Percentiles rank a stretch among this genome's conserved stretches.
Conservation (phyloP, 2,888 invertebrate genomes). For the Anthoptus insignis region DNA sequence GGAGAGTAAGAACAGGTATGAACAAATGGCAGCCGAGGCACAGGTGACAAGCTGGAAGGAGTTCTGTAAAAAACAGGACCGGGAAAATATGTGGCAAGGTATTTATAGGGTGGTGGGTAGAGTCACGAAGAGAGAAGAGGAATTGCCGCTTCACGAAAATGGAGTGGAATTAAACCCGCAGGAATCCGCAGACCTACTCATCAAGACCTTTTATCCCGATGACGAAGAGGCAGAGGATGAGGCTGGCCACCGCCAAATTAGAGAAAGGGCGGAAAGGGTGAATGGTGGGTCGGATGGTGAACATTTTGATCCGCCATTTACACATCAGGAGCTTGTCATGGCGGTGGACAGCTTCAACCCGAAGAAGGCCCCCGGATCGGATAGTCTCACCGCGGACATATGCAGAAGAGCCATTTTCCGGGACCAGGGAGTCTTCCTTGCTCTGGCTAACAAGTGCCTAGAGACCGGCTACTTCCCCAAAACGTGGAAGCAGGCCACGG, state of each 20-base stretch:
- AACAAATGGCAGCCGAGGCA: no score
- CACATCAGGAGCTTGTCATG: not conserved
- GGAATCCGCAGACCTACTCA: slow-evolving; percentile 20
- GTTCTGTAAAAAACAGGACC: slow-evolving; percentile 5
- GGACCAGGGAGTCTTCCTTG: not conserved
- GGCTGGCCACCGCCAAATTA: slow-evolving; percentile 8
- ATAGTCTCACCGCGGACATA: slow-evolving; percentile 27
- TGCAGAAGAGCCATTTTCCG: slow-evolving; percentile 1
- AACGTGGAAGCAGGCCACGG: not conserved
- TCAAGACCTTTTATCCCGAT: slow-evolving; percentile 24
- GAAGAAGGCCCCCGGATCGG: slow-evolving; percentile 33
- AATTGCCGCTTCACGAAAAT: slow-evolving; percentile 8
- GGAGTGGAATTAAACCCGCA: slow-evolving; percentile 15
- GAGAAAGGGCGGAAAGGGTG: not conserved
- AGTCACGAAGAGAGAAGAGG: slow-evolving; percentile 17
- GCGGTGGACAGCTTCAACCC: slow-evolving; percentile 25
- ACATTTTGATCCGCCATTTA: not conserved
- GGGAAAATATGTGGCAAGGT: slow-evolving; percentile 26
- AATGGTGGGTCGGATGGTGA: not conserved
- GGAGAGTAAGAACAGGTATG: no score
- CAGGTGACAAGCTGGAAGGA: no score
- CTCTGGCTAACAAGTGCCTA: slow-evolving; percentile 18
- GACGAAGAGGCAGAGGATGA: slow-evolving; percentile 18
- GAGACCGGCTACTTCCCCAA: not conserved
- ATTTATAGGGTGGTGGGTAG: slow-evolving; percentile 13